phyloP scores from a whole-genome alignment of 2,797 vertebrate species.

The Vultur gryphus region DNA sequence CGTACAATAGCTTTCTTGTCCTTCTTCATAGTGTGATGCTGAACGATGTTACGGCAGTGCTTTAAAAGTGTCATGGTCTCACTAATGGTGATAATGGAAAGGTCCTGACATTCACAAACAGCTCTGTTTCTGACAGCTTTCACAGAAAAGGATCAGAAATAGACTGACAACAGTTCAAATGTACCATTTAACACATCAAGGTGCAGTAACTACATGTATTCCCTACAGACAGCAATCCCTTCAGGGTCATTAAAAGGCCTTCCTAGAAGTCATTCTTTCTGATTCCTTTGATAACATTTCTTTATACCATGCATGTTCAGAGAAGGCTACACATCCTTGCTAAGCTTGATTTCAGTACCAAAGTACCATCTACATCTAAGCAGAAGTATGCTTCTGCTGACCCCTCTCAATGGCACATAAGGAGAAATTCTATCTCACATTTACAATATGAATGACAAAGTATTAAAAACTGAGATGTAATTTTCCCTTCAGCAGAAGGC shows the following conservation, averaged over 20 bases:
- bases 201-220: neutral
- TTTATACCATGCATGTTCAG: neutral
- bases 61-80: neutral
- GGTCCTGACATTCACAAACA: slow-evolving; percentile 8
- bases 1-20: neutral
- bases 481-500: neutral
- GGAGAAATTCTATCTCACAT: neutral
- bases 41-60: neutral
- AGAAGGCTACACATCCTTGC: neutral
- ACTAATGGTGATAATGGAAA: slow-evolving; percentile 16
- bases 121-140: neutral
- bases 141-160: neutral
- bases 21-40: neutral
- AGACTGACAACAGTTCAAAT: slow-evolving; percentile 1
- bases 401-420: neutral
- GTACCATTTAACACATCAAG: slow-evolving; percentile 19
- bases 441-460: neutral
- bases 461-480: neutral
- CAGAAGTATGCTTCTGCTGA: neutral
- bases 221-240: neutral
- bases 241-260: slow-evolving; percentile 18
- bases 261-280: neutral
- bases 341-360: neutral
- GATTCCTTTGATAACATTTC: neutral
- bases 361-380: neutral